Evolutionary conservation across 2,888 invertebrate genomes (phyloP).

Genomic region (Caenorhabditis sp.): DNA sequence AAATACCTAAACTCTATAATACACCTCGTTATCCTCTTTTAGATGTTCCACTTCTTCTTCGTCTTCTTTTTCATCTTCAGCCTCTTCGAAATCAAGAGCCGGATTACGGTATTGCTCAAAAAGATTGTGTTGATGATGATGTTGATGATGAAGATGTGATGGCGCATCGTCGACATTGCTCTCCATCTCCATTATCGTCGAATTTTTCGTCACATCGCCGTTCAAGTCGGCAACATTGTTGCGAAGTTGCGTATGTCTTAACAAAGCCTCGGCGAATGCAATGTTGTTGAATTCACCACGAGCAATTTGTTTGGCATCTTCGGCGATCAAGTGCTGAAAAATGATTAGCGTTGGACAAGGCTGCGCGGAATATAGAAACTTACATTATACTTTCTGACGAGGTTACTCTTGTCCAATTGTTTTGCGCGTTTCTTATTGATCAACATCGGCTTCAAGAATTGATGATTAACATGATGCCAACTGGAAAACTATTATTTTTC

Average conservation of each 20-base stretch:
- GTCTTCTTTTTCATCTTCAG: background rate
- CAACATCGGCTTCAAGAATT: conserved; percentile 51
- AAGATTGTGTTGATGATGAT: background rate
- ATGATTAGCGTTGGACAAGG: background rate
- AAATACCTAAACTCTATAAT: background rate
- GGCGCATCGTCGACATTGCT: background rate
- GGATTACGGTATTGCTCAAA: background rate
- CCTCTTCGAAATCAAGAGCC: background rate
- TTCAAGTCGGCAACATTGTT: background rate
- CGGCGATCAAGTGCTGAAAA: conserved; percentile 30
- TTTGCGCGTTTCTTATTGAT: conserved; percentile 56
- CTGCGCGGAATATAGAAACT: background rate
- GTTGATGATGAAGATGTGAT: background rate
- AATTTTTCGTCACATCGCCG: background rate
- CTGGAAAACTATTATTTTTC: too few species aligned
- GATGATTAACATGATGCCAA: conserved; percentile 50
- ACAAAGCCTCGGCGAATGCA: background rate
- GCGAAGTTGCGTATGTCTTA: background rate
- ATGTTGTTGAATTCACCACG: conserved; percentile 42
- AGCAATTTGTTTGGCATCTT: conserved; percentile 41
- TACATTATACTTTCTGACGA: conserved; percentile 56
- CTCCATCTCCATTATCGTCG: background rate
- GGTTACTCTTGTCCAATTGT: conserved; percentile 61
- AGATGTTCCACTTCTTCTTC: background rate
- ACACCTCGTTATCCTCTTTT: background rate